Evolutionary conservation across 2,888 invertebrate genomes (phyloP).

Genomic region (Asteroscopus sphinx): DNA sequence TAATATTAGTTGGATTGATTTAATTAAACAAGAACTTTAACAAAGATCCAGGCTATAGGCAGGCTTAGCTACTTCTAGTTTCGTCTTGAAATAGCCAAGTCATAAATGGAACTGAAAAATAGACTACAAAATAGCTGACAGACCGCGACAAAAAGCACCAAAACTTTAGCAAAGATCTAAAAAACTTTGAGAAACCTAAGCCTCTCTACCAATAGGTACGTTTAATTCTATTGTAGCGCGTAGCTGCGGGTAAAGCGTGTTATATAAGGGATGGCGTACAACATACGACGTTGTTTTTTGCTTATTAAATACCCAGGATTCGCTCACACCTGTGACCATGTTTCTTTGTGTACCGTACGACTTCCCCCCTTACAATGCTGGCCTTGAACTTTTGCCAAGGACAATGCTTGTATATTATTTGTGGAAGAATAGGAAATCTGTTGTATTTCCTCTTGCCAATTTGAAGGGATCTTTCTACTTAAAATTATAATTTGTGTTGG

Average conservation of each 20-base stretch:
- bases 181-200: slow-evolving; percentile 29
- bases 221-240: slow-evolving; percentile 40
- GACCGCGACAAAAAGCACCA: too few relatives aligned
- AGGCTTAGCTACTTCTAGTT: too few relatives aligned
- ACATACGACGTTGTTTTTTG: slow-evolving; percentile 37
- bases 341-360: slow-evolving; percentile 15
- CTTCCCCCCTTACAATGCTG: slow-evolving; percentile 8
- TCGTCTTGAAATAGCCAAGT: too few relatives aligned
- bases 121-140: too few relatives aligned
- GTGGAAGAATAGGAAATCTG: slow-evolving; percentile 2
- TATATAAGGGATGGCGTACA: slow-evolving; percentile 10
- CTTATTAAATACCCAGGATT: slow-evolving; percentile 41
- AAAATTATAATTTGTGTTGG: too few relatives aligned
- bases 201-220: slow-evolving; percentile 9
- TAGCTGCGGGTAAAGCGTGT: slow-evolving; percentile 12
- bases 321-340: slow-evolving; percentile 29
- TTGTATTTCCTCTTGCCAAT: background rate
- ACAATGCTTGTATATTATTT: slow-evolving; percentile 7
- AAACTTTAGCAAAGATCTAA: too few relatives aligned
- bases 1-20: too few relatives aligned
- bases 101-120: too few relatives aligned
- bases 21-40: too few relatives aligned
- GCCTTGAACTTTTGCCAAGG: slow-evolving; percentile 41
- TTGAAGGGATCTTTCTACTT: background rate
- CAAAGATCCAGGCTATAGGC: too few relatives aligned